These are phyloP conservation scores for Sycobia sp. DNA, from an alignment of 1,140 invertebrate species.

Conservation along the genomic window DNA sequence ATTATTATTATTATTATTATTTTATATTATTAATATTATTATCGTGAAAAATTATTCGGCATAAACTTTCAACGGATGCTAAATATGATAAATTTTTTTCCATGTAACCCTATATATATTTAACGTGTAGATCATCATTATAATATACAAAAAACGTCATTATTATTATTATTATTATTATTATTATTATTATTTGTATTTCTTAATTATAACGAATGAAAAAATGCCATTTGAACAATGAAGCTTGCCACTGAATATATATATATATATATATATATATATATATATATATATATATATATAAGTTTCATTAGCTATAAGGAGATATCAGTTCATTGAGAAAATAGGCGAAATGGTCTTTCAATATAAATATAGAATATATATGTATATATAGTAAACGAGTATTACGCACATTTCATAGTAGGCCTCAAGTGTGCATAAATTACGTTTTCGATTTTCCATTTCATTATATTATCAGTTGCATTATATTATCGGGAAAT, in stretches of 20 bases:
- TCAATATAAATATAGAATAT: no score
- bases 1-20: slow-evolving; percentile 17
- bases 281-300: slow-evolving; percentile 5
- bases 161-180: not conserved
- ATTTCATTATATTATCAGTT: no score
- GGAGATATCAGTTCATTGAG: no score
- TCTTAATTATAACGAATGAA: not conserved
- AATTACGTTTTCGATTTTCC: no score
- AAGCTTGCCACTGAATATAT: not conserved
- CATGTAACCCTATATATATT: not conserved
- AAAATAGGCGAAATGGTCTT: no score
- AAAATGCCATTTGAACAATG: slow-evolving; percentile 1
- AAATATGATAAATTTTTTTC: not conserved
- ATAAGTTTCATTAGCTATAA: no score
- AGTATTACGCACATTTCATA: no score
- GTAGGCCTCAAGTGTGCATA: no score
- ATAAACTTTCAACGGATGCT: slow-evolving; percentile 2
- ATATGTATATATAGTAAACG: no score
- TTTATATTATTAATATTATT: slow-evolving; percentile 57
- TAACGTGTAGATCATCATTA: not conserved
- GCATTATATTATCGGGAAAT: no score
- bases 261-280: not conserved
- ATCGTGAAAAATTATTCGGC: slow-evolving; percentile 5
- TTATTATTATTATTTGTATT: no score
- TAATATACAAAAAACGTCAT: slow-evolving; percentile 3